phyloP scores from a whole-genome alignment of 2,888 invertebrate genomes.

The Mimumesa dahlbomi region DNA sequence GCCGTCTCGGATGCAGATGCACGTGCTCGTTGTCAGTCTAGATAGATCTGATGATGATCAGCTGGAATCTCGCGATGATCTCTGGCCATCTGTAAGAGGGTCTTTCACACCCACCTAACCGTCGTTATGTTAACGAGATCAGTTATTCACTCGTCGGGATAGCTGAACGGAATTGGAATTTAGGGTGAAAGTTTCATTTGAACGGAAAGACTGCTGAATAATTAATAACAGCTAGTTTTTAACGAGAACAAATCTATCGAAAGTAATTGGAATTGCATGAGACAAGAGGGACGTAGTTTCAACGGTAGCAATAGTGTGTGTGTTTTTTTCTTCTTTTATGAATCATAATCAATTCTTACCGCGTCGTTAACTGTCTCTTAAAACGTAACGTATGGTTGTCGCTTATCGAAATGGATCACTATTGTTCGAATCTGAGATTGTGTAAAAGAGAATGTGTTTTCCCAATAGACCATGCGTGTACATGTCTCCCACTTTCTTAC shows the following conservation, averaged over 20 bases:
- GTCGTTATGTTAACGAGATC: slow-evolving; percentile 16
- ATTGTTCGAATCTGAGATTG: neutral
- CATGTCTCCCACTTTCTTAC: neutral
- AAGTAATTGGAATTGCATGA: too few species aligned
- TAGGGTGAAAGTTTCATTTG: too few species aligned
- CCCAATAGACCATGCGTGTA: too few species aligned
- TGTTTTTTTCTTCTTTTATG: neutral
- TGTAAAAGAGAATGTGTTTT: neutral
- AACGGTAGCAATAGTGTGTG: neutral
- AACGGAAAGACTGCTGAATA: too few species aligned
- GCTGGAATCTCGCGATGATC: slow-evolving; percentile 18
- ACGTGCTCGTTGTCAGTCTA: neutral
- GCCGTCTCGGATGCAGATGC: slow-evolving; percentile 49
- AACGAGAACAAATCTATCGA: neutral
- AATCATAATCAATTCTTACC: neutral
- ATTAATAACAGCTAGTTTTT: neutral
- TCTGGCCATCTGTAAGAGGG: slow-evolving; percentile 31
- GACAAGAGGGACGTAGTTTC: neutral
- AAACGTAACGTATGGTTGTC: slow-evolving; percentile 1
- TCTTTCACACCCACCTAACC: neutral
- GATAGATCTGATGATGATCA: slow-evolving; percentile 25
- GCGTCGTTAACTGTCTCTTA: neutral
- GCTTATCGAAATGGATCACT: neutral
- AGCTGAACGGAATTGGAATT: too few species aligned
- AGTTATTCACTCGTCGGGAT: neutral